Conservation (phyloP, 1,140 invertebrate species). For the Drosophila neocordata region DNA sequence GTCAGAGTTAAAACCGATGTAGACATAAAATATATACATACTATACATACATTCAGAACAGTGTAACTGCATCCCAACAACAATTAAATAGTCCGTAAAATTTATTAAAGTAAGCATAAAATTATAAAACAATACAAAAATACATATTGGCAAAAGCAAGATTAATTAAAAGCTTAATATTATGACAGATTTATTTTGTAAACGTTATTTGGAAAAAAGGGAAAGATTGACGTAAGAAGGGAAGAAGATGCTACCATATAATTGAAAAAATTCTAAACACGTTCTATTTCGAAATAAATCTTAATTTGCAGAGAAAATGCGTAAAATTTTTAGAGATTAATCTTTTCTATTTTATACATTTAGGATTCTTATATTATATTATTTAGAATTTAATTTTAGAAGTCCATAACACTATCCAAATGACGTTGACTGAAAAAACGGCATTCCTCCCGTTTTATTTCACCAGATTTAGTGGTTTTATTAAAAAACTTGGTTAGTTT, state of each 20-base stretch:
- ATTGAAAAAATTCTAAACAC: too few relatives aligned
- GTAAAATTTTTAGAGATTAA: too few relatives aligned
- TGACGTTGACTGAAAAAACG: constrained; percentile 85
- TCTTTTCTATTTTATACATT: too few relatives aligned
- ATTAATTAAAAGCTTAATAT: constrained; percentile 59
- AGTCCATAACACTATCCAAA: constrained; percentile 79
- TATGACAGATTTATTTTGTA: constrained; percentile 12
- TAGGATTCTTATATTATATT: not conserved
- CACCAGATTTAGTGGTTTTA: constrained; percentile 77
- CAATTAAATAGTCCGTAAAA: constrained; percentile 50
- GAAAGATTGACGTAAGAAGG: too few relatives aligned
- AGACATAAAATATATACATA: constrained; percentile 41
- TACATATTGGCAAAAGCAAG: constrained; percentile 45
- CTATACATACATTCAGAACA: constrained; percentile 62
- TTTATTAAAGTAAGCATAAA: constrained; percentile 46
- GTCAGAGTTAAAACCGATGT: constrained; percentile 24
- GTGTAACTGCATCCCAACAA: constrained; percentile 61
- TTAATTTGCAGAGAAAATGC: too few relatives aligned
- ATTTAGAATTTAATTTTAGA: constrained; percentile 27
- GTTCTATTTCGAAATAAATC: too few relatives aligned
- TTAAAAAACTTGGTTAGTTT: constrained; percentile 86
- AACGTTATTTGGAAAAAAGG: too few relatives aligned
- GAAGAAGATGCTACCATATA: too few relatives aligned
- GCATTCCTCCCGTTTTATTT: constrained; percentile 83
- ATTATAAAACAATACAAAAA: constrained; percentile 33